A percentile compares a stretch with the other conserved stretches of the same genome.
phyloP scores from a whole-genome alignment of 2,888 invertebrate genomes.

The Reticulitermes lucifugus region DNA sequence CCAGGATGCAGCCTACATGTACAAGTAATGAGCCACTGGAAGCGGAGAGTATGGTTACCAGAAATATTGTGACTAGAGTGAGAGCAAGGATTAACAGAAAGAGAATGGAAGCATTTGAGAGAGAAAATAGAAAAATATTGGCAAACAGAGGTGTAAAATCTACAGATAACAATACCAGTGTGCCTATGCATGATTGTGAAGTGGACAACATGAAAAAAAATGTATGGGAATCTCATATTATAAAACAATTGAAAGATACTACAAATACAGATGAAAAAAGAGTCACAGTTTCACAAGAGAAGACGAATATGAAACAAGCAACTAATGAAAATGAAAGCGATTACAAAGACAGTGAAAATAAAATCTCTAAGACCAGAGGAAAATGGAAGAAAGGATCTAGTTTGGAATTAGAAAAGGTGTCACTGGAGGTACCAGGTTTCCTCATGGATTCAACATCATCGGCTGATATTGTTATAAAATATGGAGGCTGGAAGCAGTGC shows the following conservation, averaged over 20 bases:
- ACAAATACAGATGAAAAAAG: neutral
- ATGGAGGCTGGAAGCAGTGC: neutral
- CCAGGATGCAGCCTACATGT: neutral
- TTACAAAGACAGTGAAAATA: neutral
- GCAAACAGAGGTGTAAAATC: neutral
- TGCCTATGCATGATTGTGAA: neutral
- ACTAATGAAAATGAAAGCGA: neutral
- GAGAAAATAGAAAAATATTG: neutral
- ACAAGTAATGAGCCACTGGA: neutral
- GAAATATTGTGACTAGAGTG: conserved; percentile 19
- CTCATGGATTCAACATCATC: conserved; percentile 21
- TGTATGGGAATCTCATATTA: neutral
- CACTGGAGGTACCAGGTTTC: neutral
- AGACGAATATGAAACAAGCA: neutral
- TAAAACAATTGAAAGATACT: neutral
- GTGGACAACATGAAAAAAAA: neutral
- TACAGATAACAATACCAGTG: neutral
- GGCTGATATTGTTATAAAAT: conserved; percentile 20
- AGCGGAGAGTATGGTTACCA: neutral
- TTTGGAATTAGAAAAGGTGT: neutral
- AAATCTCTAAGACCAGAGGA: neutral
- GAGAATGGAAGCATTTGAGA: conserved; percentile 19
- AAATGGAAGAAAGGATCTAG: conserved; percentile 22
- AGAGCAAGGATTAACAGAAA: conserved; percentile 6
- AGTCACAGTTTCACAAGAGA: neutral